phyloP scores from a whole-genome alignment of 2,113 vertebrate genomes.

The Tragulus kanchil region DNA sequence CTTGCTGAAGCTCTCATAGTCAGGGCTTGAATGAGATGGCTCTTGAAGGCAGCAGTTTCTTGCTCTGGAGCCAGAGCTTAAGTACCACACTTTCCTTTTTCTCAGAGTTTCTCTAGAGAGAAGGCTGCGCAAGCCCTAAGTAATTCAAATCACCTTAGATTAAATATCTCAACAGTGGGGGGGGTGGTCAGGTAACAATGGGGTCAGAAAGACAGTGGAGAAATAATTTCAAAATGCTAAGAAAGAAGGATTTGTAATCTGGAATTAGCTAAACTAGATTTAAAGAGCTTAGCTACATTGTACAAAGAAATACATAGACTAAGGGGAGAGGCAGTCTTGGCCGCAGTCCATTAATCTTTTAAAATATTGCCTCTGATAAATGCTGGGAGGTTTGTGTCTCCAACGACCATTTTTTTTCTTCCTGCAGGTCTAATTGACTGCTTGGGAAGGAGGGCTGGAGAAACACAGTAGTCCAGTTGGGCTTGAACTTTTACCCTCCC shows the following conservation, averaged over 20 bases:
- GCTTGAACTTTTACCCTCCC: neutral
- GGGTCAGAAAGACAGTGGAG: neutral
- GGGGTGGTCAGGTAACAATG: neutral
- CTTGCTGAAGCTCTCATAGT: neutral
- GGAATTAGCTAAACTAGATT: conserved; percentile 2
- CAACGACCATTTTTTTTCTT: neutral
- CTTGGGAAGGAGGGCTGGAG: neutral
- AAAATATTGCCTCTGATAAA: neutral
- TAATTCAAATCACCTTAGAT: neutral
- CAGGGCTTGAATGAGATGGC: neutral
- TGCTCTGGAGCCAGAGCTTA: neutral
- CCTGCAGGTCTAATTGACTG: neutral
- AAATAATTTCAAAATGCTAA: neutral
- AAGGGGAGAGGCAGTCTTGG: neutral
- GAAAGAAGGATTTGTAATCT: neutral
- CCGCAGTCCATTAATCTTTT: neutral
- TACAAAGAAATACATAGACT: neutral
- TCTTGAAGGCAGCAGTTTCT: neutral
- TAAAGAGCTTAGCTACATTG: conserved; percentile 19
- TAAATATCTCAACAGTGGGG: neutral
- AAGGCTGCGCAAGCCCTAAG: neutral
- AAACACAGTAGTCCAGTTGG: neutral
- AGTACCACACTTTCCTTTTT: neutral
- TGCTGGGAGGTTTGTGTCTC: neutral
- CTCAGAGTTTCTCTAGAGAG: neutral